Base-by-base conservation (phyloP, 64 coral and sea anemone species). In the Acropora yongei region DNA sequence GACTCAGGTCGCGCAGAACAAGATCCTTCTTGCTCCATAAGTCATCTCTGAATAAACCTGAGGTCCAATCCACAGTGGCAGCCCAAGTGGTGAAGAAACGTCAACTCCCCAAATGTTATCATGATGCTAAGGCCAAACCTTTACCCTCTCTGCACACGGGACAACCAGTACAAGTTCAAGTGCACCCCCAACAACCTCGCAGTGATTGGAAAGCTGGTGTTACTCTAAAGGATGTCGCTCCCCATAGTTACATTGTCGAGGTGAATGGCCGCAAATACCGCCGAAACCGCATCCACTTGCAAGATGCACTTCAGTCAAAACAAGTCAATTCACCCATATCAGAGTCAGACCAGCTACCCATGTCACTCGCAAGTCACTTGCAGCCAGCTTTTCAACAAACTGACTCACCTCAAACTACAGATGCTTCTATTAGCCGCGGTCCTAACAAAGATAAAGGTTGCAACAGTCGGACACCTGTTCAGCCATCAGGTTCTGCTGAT, bases 171-270 rank as follows among this genome's bases (percentile, higher is more conserved):
- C 73, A 8, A 75, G 73, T 75, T 1, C 6, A 42, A 13, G 73
- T 43, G 16, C 39, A 75, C 42, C 41, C 73, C 9, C 73, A 75
- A 10, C 73, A 44, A 42, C 83, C 83, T 16, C 66, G 39, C 44
- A 45, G 17, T 44, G 79, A 81, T 57, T 39, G 79, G 49, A 81
- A 63, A 10, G 18, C 73, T 9, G 40, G 73, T 43, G 42, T 86
- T 20, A 7, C 51, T 30, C 12, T 73, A 9, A 68, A 87, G 45
- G 53, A 5, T 73, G 17, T 72, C 3, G 20, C 68, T 6, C 84
- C 68, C 1, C 40, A 69, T 13, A 87, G 84, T n/a, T 87, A 87
- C 44, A 49, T 74, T 12, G 65, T 86, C 5, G 83, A 86, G 46
- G 65, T 86, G 17, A 72, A 86, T 8, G 45, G 66, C 30, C 60